Conservation (phyloP, 2,888 invertebrate species). For the Homarus gammarus region DNA sequence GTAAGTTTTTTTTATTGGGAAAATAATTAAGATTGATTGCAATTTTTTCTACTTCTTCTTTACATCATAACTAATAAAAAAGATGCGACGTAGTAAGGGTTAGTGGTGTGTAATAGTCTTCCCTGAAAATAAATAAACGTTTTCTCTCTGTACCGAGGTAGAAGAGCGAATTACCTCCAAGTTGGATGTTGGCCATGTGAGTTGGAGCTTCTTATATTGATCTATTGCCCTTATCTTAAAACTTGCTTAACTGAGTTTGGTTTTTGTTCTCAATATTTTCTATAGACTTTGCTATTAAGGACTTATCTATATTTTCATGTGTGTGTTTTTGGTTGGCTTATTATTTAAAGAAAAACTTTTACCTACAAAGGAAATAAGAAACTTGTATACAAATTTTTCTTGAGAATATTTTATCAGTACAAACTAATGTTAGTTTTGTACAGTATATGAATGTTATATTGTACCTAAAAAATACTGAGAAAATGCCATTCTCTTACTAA, state of each 20-base stretch:
- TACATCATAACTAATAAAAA: background rate
- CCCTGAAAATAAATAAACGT: conserved; percentile 45
- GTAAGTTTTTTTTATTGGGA: conserved; percentile 33
- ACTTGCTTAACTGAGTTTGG: conserved; percentile 23
- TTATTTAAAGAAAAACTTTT: background rate
- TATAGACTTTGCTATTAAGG: background rate
- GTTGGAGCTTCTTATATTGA: conserved; percentile 54
- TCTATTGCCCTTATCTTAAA: conserved; percentile 28
- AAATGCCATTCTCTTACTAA: conserved; percentile 7
- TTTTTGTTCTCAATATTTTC: conserved; percentile 25
- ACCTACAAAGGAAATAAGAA: background rate
- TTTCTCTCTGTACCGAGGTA: conserved; percentile 72
- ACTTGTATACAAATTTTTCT: background rate
- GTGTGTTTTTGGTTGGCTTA: background rate
- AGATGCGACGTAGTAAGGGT: conserved; percentile 17
- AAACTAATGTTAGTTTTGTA: background rate
- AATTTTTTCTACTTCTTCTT: conserved; percentile 9
- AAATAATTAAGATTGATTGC: conserved; percentile 17
- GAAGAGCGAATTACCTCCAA: conserved; percentile 67
- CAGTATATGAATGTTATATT: background rate
- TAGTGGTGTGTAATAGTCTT: conserved; percentile 31
- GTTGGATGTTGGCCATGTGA: conserved; percentile 71
- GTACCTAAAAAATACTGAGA: background rate
- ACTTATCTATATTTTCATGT: conserved; percentile 2
- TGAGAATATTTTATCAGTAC: background rate